Conservation (phyloP, 2,888 invertebrate genomes). For the Tenthredo amoena region DNA sequence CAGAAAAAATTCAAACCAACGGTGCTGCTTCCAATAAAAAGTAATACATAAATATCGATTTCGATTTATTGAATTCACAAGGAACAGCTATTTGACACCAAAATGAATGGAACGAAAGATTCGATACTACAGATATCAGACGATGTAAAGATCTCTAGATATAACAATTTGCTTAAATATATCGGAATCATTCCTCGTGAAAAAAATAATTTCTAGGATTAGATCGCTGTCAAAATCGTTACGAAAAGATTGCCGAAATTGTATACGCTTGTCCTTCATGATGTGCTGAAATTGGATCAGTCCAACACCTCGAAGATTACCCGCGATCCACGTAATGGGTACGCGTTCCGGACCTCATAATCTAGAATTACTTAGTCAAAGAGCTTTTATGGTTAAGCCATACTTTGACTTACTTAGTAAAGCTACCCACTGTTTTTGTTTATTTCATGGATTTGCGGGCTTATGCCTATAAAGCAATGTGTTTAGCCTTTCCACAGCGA, state of each 20-base stretch:
- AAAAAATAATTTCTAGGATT: background rate
- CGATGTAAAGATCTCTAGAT: background rate
- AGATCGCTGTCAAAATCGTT: background rate
- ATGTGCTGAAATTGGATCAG: conserved; percentile 22
- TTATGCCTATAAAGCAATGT: background rate
- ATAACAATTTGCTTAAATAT: background rate
- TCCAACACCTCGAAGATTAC: background rate
- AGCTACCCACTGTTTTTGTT: background rate
- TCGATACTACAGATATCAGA: background rate
- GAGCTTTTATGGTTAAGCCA: conserved; percentile 6
- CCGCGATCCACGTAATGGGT: background rate
- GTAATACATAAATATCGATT: background rate
- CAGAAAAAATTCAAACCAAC: background rate
- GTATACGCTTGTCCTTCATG: background rate
- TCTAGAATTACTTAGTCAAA: conserved; percentile 2
- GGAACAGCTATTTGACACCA: background rate
- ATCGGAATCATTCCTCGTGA: background rate
- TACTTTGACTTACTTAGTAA: background rate
- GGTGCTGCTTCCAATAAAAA: background rate
- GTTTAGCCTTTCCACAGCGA: background rate
- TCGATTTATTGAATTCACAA: background rate
- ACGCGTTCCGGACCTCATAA: conserved; percentile 7
- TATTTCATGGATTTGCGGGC: background rate
- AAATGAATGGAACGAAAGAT: background rate
- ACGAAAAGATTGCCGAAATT: background rate